phyloP scores from a whole-genome alignment of 2,888 invertebrate genomes.

The Trissolcus japonicus region DNA sequence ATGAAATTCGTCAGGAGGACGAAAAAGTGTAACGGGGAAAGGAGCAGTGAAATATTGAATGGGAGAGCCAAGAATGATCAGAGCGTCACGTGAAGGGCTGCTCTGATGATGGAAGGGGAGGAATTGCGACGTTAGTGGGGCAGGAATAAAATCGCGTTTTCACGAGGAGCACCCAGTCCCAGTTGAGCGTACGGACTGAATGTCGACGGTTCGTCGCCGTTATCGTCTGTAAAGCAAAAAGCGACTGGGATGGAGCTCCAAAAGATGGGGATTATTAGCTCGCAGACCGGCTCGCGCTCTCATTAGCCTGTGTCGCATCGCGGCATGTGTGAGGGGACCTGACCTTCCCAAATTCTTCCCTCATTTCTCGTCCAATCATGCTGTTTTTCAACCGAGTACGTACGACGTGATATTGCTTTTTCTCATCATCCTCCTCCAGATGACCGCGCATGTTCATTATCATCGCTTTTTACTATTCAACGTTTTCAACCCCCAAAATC shows the following conservation, averaged over 20 bases:
- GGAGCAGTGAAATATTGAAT: constrained; percentile 22
- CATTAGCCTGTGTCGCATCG: constrained; percentile 23
- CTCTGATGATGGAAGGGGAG: constrained; percentile 40
- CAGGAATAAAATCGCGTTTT: constrained; percentile 47
- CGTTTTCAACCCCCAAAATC: background rate
- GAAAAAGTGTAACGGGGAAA: background rate
- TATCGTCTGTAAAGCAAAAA: constrained; percentile 17
- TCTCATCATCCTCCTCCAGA: constrained; percentile 11
- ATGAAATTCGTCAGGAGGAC: background rate
- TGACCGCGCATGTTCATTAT: no score
- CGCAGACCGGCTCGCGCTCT: constrained; percentile 17
- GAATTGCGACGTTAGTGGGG: constrained; percentile 47
- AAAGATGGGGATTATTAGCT: background rate
- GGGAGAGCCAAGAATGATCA: constrained; percentile 30
- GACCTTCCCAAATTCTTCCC: constrained; percentile 41
- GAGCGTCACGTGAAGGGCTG: constrained; percentile 37
- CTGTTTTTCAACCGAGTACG: constrained; percentile 45
- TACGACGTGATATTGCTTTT: constrained; percentile 38
- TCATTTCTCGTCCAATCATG: constrained; percentile 37
- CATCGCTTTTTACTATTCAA: background rate
- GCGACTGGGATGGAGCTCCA: background rate
- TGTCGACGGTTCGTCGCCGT: constrained; percentile 47
- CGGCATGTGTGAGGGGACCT: constrained; percentile 37
- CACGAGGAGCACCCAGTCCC: constrained; percentile 40
- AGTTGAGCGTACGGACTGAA: constrained; percentile 49